These are phyloP conservation scores for Folsomia candida DNA, from an alignment of 2,888 invertebrate species.

Conservation along the genomic window DNA sequence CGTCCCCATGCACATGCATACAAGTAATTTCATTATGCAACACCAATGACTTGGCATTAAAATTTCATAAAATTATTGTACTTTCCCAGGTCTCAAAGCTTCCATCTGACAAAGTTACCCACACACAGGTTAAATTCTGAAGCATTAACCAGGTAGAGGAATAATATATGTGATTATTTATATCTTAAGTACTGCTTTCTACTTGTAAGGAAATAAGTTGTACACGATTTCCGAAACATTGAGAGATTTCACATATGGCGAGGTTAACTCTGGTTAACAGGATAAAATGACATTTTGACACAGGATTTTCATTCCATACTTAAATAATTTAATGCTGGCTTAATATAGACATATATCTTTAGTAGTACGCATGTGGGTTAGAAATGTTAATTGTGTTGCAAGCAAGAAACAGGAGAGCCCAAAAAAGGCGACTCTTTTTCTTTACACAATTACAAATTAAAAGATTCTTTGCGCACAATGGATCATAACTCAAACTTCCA, in stretches of 20 bases:
- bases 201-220: no score
- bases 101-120: no score
- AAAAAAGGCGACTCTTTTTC: neutral
- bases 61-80: no score
- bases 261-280: neutral
- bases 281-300: neutral
- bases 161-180: no score
- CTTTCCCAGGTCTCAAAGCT: no score
- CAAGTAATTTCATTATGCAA: no score
- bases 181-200: no score
- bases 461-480: constrained; percentile 6
- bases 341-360: neutral
- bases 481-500: constrained; percentile 10
- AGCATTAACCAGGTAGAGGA: no score
- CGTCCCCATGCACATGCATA: no score
- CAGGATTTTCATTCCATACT: neutral
- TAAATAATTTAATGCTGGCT: neutral
- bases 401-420: neutral
- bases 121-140: no score
- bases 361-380: neutral
- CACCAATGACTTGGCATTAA: no score
- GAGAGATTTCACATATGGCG: constrained; percentile 6
- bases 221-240: no score
- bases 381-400: neutral
- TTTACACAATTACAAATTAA: constrained; percentile 3